phyloP scores from a whole-genome alignment of 2,113 vertebrate species.

The Apeltes quadracus region DNA sequence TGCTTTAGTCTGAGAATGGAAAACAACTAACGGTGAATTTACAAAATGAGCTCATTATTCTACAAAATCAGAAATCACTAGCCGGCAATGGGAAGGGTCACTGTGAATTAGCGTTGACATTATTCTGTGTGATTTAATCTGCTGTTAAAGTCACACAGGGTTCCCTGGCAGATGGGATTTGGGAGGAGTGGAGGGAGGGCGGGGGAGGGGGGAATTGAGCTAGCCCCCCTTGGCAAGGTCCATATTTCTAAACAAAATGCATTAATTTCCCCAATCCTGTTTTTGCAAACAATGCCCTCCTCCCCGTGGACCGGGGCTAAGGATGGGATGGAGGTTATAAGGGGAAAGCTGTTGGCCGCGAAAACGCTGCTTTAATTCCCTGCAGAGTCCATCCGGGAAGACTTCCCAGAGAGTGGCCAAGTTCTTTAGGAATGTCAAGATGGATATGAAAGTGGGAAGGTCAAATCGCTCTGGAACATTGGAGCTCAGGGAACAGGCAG shows the following conservation, averaged over 20 bases:
- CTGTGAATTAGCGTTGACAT: slow-evolving; percentile 72
- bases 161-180: slow-evolving; percentile 70
- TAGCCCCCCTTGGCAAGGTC: slow-evolving; percentile 72
- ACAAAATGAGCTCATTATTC: slow-evolving; percentile 56
- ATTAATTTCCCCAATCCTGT: slow-evolving; percentile 76
- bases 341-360: slow-evolving; percentile 69
- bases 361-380: slow-evolving; percentile 76
- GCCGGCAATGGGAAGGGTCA: slow-evolving; percentile 60
- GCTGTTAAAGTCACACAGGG: slow-evolving; percentile 69
- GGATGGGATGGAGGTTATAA: slow-evolving; percentile 70
- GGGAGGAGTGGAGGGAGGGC: slow-evolving; percentile 10
- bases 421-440: slow-evolving; percentile 81
- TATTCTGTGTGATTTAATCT: slow-evolving; percentile 75
- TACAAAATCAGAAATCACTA: slow-evolving; percentile 45
- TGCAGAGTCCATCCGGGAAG: slow-evolving; percentile 73
- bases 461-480: slow-evolving; percentile 75
- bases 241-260: slow-evolving; percentile 77
- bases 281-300: slow-evolving; percentile 74
- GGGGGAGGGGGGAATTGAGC: slow-evolving; percentile 29
- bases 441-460: slow-evolving; percentile 79
- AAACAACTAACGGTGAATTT: slow-evolving; percentile 64
- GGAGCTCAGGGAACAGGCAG: slow-evolving; percentile 64
- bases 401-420: slow-evolving; percentile 81
- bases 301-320: slow-evolving; percentile 69
- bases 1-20: slow-evolving; percentile 50